These are phyloP conservation scores for Irena cyanogastra DNA, from an alignment of 2,113 vertebrate genomes.

Conservation along the genomic window DNA sequence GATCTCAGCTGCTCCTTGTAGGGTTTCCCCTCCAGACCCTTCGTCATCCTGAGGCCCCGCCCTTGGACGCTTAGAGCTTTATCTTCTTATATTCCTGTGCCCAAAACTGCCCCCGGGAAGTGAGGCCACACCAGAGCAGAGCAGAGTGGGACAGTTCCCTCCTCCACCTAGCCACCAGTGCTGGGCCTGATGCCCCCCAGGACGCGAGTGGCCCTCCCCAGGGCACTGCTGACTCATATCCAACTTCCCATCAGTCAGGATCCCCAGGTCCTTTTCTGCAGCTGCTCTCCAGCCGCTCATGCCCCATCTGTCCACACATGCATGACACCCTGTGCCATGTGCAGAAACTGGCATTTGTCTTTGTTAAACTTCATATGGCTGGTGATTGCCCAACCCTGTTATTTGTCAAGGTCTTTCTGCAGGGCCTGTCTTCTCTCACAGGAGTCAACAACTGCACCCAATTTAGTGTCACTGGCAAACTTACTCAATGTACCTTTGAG, in stretches of 20 bases:
- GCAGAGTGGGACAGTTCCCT: not conserved
- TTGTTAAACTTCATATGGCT: not conserved
- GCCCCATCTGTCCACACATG: not conserved
- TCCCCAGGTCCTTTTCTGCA: not conserved
- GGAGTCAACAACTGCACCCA: not conserved
- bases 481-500: not conserved
- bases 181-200: not conserved
- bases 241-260: not conserved
- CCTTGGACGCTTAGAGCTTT: not conserved
- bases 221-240: not conserved
- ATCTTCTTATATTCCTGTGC: not conserved
- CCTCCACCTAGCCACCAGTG: not conserved
- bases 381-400: not conserved
- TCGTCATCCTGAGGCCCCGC: not conserved
- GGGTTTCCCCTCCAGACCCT: not conserved
- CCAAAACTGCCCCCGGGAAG: not conserved
- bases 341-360: not conserved
- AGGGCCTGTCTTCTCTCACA: not conserved
- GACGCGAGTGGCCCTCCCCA: not conserved
- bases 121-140: not conserved
- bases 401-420: not conserved
- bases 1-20: not conserved
- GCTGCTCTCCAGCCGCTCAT: not conserved
- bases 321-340: not conserved
- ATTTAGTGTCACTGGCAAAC: not conserved